A percentile compares a stretch with the other conserved stretches of the same genome.
phyloP scores from a whole-genome alignment of 2,797 vertebrate genomes.

The Spinus olivaceus region DNA sequence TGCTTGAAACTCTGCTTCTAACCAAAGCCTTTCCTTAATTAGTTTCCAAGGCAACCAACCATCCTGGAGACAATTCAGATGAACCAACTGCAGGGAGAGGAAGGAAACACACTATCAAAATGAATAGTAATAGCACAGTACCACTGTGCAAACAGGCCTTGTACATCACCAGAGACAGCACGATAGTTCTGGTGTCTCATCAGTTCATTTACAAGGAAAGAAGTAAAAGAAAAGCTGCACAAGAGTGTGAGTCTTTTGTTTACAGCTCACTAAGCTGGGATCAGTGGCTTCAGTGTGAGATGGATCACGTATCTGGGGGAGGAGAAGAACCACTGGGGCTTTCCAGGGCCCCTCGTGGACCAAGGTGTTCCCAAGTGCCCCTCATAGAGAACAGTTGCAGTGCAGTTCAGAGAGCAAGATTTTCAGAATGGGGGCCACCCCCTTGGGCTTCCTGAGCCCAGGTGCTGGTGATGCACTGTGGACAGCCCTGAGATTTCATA shows the following conservation, averaged over 20 bases:
- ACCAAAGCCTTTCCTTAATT: slow-evolving; percentile 62
- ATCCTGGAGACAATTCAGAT: slow-evolving; percentile 47
- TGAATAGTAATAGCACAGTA: slow-evolving; percentile 55
- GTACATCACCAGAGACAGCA: slow-evolving; percentile 35
- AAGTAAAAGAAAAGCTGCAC: not conserved
- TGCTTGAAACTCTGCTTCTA: slow-evolving; percentile 65
- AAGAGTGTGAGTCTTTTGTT: not conserved
- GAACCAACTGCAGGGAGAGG: slow-evolving; percentile 45
- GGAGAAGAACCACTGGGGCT: not conserved
- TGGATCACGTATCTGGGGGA: not conserved
- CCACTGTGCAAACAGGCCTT: slow-evolving; percentile 57
- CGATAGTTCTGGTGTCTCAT: not conserved
- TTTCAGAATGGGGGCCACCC: not conserved
- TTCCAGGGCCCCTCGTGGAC: not conserved
- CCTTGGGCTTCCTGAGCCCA: not conserved
- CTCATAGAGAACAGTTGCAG: rapidly evolving
- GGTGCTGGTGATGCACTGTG: not conserved
- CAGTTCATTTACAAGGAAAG: slow-evolving; percentile 42
- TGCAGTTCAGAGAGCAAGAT: not conserved
- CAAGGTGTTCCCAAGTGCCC: not conserved
- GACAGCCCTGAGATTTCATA: not conserved
- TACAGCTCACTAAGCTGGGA: not conserved
- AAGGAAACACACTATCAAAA: slow-evolving; percentile 54
- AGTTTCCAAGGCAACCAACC: slow-evolving; percentile 75
- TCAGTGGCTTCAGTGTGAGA: not conserved